Percentiles rank a stretch among this genome's conserved stretches.
Conservation (phyloP, 2,888 invertebrate species). For the Argynnis bischoffii region DNA sequence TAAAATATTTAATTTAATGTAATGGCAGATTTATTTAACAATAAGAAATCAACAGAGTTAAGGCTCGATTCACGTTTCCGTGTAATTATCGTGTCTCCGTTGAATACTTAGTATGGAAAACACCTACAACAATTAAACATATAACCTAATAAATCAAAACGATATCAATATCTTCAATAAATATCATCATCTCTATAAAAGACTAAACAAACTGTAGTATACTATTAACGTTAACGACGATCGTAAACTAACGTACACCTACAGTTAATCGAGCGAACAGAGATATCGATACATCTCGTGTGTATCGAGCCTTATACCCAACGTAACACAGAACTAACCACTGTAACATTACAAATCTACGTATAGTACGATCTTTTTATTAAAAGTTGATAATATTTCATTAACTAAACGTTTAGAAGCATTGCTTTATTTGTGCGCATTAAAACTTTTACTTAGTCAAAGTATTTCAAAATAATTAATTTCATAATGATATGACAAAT, state of each 20-base stretch:
- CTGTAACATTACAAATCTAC: constrained; percentile 8
- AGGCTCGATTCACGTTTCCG: neutral
- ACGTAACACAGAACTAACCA: constrained; percentile 8
- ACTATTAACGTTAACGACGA: too few species aligned
- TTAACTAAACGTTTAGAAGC: neutral
- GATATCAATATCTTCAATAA: too few species aligned
- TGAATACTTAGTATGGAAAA: neutral
- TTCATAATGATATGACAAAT: neutral
- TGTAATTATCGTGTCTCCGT: too few species aligned
- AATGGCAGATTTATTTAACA: too few species aligned
- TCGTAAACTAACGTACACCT: too few species aligned
- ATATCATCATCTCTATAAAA: too few species aligned
- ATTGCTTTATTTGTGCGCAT: constrained; percentile 31
- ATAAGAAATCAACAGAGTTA: neutral
- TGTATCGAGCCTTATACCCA: constrained; percentile 6
- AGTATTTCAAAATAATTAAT: neutral
- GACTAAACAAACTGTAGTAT: too few species aligned
- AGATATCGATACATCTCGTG: too few species aligned
- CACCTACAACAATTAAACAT: neutral
- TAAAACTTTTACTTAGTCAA: constrained; percentile 13
- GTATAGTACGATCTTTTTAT: constrained; percentile 1
- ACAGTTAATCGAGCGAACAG: too few species aligned
- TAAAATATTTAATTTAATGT: neutral
- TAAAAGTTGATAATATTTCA: constrained; percentile 24
- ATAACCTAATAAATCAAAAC: too few species aligned